Evolutionary conservation across 2,797 vertebrate species (phyloP).

Genomic region (Helarctos malayanus): DNA sequence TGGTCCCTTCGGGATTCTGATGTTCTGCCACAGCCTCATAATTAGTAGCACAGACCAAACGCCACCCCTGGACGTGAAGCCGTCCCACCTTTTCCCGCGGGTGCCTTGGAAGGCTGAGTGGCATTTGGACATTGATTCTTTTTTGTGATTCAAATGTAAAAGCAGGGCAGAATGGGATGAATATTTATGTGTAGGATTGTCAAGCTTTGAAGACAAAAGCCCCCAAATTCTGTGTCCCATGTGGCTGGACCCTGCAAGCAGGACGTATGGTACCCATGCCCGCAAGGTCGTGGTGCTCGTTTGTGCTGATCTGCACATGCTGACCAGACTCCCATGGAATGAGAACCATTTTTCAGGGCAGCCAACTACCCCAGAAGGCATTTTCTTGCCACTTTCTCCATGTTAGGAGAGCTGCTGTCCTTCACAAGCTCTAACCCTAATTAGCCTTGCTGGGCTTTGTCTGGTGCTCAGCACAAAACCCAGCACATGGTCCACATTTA

Average conservation of each 20-base stretch:
- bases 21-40: neutral
- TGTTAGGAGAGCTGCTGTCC: neutral
- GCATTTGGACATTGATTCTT: slow-evolving; percentile 73
- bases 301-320: neutral
- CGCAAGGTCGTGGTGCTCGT: slow-evolving; percentile 45
- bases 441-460: neutral
- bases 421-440: neutral
- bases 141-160: slow-evolving; percentile 80
- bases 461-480: neutral
- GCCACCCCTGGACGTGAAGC: neutral
- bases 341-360: neutral
- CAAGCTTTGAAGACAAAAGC: slow-evolving; percentile 73
- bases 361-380: neutral
- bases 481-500: neutral
- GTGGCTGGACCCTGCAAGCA: slow-evolving; percentile 28
- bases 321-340: slow-evolving; percentile 13
- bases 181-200: slow-evolving; percentile 78
- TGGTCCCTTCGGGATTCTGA: neutral
- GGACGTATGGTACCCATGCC: neutral
- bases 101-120: slow-evolving; percentile 11
- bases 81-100: neutral
- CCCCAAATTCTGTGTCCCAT: slow-evolving; percentile 1
- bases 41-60: neutral
- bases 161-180: slow-evolving; percentile 66
- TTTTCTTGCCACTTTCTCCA: neutral